A percentile compares a stretch with the other conserved stretches of the same genome.
These are phyloP conservation scores for Onychostoma macrolepis DNA, from an alignment of 2,113 vertebrate genomes.

Conservation along the genomic window DNA sequence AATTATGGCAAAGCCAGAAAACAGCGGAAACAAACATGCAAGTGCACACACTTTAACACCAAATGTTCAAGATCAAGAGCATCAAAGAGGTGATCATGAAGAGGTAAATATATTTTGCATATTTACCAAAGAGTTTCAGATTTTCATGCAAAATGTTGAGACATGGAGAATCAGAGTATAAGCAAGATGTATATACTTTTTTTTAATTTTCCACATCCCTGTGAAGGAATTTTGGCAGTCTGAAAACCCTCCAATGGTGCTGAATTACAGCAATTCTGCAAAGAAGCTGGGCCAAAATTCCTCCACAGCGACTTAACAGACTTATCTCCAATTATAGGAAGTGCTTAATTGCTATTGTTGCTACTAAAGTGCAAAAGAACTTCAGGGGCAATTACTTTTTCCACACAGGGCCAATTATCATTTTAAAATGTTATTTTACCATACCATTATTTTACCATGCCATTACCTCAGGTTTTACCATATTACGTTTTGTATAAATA, in stretches of 20 bases:
- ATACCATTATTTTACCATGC: too few species aligned
- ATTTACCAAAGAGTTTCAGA: constrained; percentile 58
- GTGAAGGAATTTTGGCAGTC: not conserved
- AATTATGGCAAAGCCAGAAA: constrained; percentile 70
- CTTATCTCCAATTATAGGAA: not conserved
- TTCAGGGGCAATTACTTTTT: not conserved
- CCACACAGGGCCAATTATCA: not conserved
- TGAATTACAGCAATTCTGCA: not conserved
- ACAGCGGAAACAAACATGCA: constrained; percentile 59
- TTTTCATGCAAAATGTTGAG: not conserved
- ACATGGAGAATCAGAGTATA: too few species aligned
- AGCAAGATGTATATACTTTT: not conserved
- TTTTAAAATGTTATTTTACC: too few species aligned
- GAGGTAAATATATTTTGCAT: not conserved
- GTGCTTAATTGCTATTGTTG: not conserved
- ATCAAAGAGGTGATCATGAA: too few species aligned
- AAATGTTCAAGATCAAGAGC: not conserved
- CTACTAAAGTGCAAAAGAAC: not conserved
- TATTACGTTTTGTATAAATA: not conserved
- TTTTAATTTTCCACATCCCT: not conserved
- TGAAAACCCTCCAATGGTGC: not conserved
- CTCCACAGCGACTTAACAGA: not conserved
- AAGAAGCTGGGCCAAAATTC: not conserved
- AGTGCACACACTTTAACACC: constrained; percentile 65
- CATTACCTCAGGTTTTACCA: too few species aligned